Conservation (phyloP, 2,888 invertebrate genomes). For the Philopedon plagiatum region DNA sequence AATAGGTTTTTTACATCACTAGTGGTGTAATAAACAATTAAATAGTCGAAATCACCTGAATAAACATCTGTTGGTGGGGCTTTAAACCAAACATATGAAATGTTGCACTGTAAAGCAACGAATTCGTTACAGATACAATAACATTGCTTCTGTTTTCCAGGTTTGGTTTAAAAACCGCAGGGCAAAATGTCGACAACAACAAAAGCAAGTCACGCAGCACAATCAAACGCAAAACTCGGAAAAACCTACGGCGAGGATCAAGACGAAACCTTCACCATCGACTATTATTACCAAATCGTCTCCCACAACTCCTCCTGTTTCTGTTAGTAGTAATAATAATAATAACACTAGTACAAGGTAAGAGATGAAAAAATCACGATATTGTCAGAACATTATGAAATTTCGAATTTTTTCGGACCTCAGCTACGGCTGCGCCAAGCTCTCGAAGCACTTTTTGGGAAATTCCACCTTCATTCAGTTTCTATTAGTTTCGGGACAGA, state of each 20-base stretch:
- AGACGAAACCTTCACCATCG: slow-evolving; percentile 61
- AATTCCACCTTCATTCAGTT: no score
- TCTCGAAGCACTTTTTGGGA: no score
- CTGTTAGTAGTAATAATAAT: slow-evolving; percentile 66
- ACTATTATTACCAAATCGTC: slow-evolving; percentile 66
- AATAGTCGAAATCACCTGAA: no score
- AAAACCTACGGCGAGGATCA: slow-evolving; percentile 65
- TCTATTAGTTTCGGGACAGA: no score
- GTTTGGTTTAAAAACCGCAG: slow-evolving; percentile 83
- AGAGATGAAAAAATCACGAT: slow-evolving; percentile 32
- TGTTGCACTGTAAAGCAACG: no score
- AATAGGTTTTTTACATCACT: no score
- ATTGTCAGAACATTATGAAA: no score
- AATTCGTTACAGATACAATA: not conserved
- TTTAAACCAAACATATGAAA: no score
- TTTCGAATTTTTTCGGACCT: no score
- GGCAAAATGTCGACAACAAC: slow-evolving; percentile 80
- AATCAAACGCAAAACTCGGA: slow-evolving; percentile 65
- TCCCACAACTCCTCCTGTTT: slow-evolving; percentile 63
- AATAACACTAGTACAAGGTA: slow-evolving; percentile 68
- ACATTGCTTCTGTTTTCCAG: slow-evolving; percentile 63
- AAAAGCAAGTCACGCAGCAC: slow-evolving; percentile 70
- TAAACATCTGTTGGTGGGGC: no score
- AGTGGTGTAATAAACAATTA: no score
- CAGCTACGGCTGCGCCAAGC: no score